phyloP scores from a whole-genome alignment of 2,797 vertebrate species.

The Molossus alvarezi region DNA sequence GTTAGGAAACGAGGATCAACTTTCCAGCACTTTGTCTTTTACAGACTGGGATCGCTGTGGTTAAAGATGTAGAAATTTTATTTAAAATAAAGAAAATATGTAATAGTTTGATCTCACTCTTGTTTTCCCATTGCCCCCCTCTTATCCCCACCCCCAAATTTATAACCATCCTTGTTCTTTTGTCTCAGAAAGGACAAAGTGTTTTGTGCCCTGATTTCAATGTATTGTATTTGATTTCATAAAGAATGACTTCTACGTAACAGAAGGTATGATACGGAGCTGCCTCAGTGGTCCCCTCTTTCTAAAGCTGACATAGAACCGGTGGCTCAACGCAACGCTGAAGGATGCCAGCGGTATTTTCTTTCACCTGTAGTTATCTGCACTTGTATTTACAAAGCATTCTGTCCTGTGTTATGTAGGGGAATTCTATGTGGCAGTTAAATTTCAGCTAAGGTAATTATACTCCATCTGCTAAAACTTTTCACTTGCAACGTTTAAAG shows the following conservation, averaged over 20 bases:
- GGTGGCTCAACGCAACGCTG: not conserved
- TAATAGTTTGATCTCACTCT: not conserved
- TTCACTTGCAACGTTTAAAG: slow-evolving; percentile 26
- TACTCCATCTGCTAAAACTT: slow-evolving; percentile 11
- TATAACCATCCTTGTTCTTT: slow-evolving; percentile 46
- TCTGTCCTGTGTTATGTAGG: slow-evolving; percentile 27
- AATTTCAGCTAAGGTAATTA: slow-evolving; percentile 64
- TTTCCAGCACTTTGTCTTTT: slow-evolving; percentile 62
- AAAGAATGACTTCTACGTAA: not conserved
- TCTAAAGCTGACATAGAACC: not conserved
- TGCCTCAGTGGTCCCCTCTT: not conserved
- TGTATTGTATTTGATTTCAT: slow-evolving; percentile 16
- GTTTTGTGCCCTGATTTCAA: slow-evolving; percentile 5
- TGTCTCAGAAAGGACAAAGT: slow-evolving; percentile 27
- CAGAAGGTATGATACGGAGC: not conserved
- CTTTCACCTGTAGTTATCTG: not conserved
- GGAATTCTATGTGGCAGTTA: not conserved
- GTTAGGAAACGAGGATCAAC: slow-evolving; percentile 22
- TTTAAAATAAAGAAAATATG: slow-evolving; percentile 64
- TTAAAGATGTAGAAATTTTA: slow-evolving; percentile 62
- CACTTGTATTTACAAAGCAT: not conserved
- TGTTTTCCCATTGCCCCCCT: not conserved
- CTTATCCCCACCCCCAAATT: not conserved
- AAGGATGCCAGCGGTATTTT: not conserved
- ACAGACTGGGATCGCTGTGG: slow-evolving; percentile 64